Conservation (phyloP, 2,797 vertebrate species). For the Hydrocynus forskahlii region DNA sequence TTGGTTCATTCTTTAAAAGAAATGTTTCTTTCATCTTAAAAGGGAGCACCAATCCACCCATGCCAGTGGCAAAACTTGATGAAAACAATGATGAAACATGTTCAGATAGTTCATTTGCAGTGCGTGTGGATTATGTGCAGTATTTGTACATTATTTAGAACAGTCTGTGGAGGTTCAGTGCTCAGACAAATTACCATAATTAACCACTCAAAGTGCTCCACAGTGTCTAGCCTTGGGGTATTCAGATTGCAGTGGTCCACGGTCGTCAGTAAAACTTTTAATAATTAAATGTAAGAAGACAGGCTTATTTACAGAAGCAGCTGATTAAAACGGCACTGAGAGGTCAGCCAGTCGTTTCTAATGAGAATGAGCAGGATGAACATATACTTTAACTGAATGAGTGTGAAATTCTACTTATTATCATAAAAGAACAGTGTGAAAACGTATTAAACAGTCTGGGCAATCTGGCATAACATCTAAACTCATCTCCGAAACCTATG, state of each 20-base stretch:
- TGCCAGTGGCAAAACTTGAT: background rate
- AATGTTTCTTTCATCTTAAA: background rate
- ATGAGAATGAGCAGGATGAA: too few species aligned
- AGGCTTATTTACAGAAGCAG: background rate
- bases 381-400: too few species aligned
- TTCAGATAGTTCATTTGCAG: constrained; percentile 1
- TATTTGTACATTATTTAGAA: constrained; percentile 16
- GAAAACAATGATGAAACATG: constrained; percentile 30
- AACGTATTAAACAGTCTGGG: too few species aligned
- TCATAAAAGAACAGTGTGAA: too few species aligned
- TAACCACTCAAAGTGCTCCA: background rate
- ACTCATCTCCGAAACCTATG: too few species aligned
- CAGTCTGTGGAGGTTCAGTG: background rate
- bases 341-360: background rate
- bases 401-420: too few species aligned
- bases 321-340: background rate
- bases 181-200: background rate
- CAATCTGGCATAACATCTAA: too few species aligned
- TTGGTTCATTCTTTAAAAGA: background rate
- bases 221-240: background rate
- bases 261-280: background rate
- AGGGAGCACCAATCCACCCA: background rate
- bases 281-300: background rate
- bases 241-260: background rate
- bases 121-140: background rate